phyloP scores from a whole-genome alignment of 37 sponge, comb jelly and placozoan genomes.

The Halichondria panicea region DNA sequence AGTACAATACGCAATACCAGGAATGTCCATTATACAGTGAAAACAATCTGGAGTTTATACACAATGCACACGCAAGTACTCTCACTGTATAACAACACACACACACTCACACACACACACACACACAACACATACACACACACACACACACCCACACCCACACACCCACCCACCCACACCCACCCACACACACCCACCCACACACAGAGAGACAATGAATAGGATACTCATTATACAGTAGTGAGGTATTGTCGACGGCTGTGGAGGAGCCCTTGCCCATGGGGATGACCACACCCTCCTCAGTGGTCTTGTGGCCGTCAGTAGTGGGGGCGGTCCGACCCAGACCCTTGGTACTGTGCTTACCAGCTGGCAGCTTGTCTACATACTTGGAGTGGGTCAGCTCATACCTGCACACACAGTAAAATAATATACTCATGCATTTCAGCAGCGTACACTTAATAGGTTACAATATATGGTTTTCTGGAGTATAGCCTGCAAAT shows the following conservation, averaged over 20 bases:
- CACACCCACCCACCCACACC: no score
- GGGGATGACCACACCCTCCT: conserved; percentile 74
- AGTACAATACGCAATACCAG: no score
- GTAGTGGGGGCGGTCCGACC: conserved; percentile 86
- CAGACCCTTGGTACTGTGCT: conserved; percentile 97
- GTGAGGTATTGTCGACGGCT: conserved; percentile 50
- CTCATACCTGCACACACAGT: conserved; percentile 65
- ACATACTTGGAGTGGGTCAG: conserved; percentile 68
- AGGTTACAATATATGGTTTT: no score
- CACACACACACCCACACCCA: no score
- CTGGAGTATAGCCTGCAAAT: no score
- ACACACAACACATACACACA: no score
- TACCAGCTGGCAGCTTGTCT: conserved; percentile 84
- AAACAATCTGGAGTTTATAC: neutral
- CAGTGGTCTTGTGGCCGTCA: conserved; percentile 13
- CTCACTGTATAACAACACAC: no score
- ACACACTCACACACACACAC: no score
- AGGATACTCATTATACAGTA: conserved; percentile 98
- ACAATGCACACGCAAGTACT: no score
- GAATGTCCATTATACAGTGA: neutral
- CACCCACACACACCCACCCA: no score
- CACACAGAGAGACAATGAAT: no score
- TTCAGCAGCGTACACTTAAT: no score
- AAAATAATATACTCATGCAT: conserved; percentile 51
- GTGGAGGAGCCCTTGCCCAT: conserved; percentile 55